These are phyloP conservation scores for Epiperipatus broadwayi DNA, from an alignment of 2,888 invertebrate genomes.

Conservation along the genomic window DNA sequence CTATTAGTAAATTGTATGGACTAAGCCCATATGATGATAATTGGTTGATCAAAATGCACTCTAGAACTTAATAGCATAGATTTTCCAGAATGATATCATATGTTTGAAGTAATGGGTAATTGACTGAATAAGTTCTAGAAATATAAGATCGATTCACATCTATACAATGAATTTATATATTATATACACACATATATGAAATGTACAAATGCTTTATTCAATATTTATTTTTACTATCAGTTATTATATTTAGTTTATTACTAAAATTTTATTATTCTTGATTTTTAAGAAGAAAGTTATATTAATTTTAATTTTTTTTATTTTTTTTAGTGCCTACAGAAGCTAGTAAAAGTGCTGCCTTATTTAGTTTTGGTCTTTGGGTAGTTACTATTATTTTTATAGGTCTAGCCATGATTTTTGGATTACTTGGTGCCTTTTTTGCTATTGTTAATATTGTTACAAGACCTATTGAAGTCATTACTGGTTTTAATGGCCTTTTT, in stretches of 20 bases:
- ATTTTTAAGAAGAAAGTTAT: conserved; percentile 6
- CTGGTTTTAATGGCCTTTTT: conserved; percentile 48
- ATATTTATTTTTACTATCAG: conserved; percentile 9
- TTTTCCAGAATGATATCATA: too few species aligned
- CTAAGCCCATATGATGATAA: too few species aligned
- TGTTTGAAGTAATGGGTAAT: too few species aligned
- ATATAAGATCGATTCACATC: too few species aligned
- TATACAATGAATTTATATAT: too few species aligned
- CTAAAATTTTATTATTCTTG: background rate
- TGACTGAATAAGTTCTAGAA: too few species aligned
- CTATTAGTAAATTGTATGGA: too few species aligned
- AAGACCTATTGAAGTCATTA: conserved; percentile 44
- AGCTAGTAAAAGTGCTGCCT: too few species aligned
- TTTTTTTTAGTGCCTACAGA: conserved; percentile 40
- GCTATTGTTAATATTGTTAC: conserved; percentile 61
- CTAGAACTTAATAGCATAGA: too few species aligned
- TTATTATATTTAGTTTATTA: background rate
- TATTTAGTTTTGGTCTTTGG: conserved; percentile 53
- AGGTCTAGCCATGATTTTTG: conserved; percentile 41
- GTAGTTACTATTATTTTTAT: conserved; percentile 49
- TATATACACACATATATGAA: too few species aligned
- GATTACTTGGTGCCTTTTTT: conserved; percentile 43
- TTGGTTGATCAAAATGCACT: too few species aligned
- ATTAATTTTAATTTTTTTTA: conserved; percentile 14
- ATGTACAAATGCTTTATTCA: too few species aligned